These are phyloP conservation scores for Brevimyrus niger DNA, from an alignment of 2,113 vertebrate species.

Conservation along the genomic window DNA sequence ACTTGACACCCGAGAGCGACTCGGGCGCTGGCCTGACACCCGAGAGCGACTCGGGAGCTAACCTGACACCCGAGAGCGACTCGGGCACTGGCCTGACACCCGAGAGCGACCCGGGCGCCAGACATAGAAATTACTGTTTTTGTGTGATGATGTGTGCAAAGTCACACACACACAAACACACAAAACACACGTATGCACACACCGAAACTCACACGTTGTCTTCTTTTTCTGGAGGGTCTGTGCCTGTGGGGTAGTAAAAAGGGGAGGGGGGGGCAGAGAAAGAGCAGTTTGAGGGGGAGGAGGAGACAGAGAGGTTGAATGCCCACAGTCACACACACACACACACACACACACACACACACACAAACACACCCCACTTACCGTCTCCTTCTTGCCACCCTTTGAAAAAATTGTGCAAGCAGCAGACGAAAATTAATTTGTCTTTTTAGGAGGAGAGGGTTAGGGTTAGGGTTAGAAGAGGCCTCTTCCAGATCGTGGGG, in stretches of 20 bases:
- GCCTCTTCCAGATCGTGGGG: slow-evolving; percentile 54
- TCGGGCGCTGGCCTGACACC: slow-evolving; percentile 43
- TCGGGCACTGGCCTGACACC: too few relatives aligned
- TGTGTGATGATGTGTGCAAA: neutral
- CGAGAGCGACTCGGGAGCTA: slow-evolving; percentile 44
- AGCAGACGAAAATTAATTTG: slow-evolving; percentile 64
- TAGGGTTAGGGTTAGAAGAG: too few relatives aligned
- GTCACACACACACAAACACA: neutral
- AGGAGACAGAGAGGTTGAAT: slow-evolving; percentile 50
- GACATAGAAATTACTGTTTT: neutral
- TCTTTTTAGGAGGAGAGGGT: slow-evolving; percentile 41
- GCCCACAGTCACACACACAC: slow-evolving; percentile 25
- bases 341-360: neutral
- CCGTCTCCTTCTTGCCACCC: slow-evolving; percentile 18
- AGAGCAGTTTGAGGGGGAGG: slow-evolving; percentile 23
- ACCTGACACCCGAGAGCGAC: slow-evolving; percentile 35
- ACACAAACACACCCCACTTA: neutral
- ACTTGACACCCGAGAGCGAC: slow-evolving; percentile 33
- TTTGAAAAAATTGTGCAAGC: slow-evolving; percentile 62
- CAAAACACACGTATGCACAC: neutral
- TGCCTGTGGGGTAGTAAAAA: neutral
- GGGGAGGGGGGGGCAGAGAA: slow-evolving; percentile 32
- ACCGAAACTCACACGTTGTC: neutral
- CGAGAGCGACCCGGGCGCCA: neutral
- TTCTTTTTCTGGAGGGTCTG: neutral